Conservation (phyloP, 2,888 invertebrate species). For the Temnothorax rugatulus region DNA sequence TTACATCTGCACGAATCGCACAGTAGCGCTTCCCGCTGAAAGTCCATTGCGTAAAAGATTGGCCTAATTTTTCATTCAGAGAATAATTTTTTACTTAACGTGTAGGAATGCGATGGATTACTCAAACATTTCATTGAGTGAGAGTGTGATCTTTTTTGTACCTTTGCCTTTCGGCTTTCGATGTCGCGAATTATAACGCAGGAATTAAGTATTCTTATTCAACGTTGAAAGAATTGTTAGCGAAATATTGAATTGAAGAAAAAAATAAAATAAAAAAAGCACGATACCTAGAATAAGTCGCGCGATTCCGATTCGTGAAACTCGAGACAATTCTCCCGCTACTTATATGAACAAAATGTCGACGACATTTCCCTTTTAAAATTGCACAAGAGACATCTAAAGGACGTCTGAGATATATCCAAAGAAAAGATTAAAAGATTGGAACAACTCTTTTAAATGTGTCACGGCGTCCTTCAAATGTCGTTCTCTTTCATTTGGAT, state of each 20-base stretch:
- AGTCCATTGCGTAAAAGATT: constrained; percentile 42
- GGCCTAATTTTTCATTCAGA: constrained; percentile 53
- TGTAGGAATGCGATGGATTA: constrained; percentile 17
- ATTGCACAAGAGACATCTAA: constrained; percentile 9
- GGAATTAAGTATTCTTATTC: constrained; percentile 42
- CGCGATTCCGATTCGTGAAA: constrained; percentile 12
- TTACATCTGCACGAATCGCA: constrained; percentile 24
- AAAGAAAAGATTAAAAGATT: constrained; percentile 1
- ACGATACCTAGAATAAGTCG: constrained; percentile 40
- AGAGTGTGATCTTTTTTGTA: constrained; percentile 33
- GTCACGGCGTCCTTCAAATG: not conserved
- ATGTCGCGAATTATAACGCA: constrained; percentile 29
- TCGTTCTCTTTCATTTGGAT: not conserved
- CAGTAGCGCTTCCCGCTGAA: constrained; percentile 39
- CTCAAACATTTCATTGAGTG: constrained; percentile 24
- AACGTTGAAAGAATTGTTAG: constrained; percentile 27
- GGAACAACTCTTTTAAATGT: not conserved
- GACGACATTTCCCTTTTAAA: not conserved
- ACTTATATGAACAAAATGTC: not conserved
- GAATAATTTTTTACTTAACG: constrained; percentile 35
- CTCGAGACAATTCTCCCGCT: constrained; percentile 12
- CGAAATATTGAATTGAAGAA: constrained; percentile 19
- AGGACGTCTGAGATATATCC: not conserved
- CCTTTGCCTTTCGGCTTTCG: constrained; percentile 41
- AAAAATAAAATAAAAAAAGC: constrained; percentile 49